Conservation (phyloP, 2,113 vertebrate species). For the Halcyon malimbica region DNA sequence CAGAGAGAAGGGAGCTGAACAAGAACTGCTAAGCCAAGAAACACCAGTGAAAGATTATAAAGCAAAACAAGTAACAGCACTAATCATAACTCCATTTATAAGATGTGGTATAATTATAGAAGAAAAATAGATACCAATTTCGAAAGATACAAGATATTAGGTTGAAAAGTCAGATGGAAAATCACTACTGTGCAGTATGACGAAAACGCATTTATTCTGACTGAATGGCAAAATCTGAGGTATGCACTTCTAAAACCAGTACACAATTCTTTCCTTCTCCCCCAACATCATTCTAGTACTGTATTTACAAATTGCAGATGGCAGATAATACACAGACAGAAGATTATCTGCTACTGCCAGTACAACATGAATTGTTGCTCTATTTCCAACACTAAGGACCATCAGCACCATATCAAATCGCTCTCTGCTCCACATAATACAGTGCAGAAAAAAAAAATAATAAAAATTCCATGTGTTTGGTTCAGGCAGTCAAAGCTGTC, state of each 20-base stretch:
- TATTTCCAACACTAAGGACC: neutral
- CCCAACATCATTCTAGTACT: neutral
- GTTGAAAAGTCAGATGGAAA: neutral
- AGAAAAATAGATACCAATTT: neutral
- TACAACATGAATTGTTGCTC: neutral
- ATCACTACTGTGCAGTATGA: neutral
- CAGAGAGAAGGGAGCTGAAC: neutral
- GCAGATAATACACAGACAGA: neutral
- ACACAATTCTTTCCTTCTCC: neutral
- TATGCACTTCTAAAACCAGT: neutral
- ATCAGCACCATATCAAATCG: neutral
- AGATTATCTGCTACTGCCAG: neutral
- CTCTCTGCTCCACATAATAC: neutral
- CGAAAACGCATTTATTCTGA: neutral
- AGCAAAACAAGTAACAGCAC: neutral
- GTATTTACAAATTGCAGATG: constrained; percentile 8
- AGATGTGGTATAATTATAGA: neutral
- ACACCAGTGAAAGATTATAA: neutral
- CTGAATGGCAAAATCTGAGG: neutral
- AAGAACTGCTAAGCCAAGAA: neutral
- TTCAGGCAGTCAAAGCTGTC: neutral
- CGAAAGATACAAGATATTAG: neutral
- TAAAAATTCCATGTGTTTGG: neutral
- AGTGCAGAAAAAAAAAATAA: neutral
- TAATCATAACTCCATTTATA: neutral